Conservation (phyloP, 2,797 vertebrate genomes). For the Girardinus metallicus region DNA sequence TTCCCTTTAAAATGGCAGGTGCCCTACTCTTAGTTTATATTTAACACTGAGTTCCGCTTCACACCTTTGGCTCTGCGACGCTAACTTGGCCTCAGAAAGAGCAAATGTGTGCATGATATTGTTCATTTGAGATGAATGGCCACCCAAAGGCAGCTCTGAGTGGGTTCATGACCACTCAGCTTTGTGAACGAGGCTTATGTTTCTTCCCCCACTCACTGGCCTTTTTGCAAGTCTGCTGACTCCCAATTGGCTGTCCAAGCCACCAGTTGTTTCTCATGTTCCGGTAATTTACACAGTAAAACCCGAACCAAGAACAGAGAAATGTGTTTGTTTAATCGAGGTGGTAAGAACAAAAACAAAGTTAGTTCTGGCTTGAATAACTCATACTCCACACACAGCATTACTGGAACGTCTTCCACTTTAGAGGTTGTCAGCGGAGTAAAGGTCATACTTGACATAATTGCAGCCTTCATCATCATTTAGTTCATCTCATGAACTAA, state of each 20-base stretch:
- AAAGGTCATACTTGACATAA: too few relatives aligned
- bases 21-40: not conserved
- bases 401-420: not conserved
- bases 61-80: not conserved
- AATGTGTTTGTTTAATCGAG: not conserved
- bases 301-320: not conserved
- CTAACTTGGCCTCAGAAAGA: not conserved
- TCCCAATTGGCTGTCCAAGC: not conserved
- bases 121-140: not conserved
- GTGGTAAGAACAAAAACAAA: not conserved
- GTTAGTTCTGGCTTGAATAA: not conserved
- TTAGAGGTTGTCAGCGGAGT: not conserved
- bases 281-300: not conserved
- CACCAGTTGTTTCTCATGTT: not conserved
- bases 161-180: not conserved
- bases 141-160: not conserved
- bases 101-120: not conserved
- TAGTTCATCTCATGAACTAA: too few relatives aligned
- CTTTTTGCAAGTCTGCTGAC: not conserved
- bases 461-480: too few relatives aligned
- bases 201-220: not conserved
- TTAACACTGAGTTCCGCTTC: not conserved
- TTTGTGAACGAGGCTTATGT: not conserved
- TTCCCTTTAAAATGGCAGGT: not conserved
- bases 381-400: not conserved